These are phyloP conservation scores for Tridacna gigas DNA, from an alignment of 2,888 invertebrate species.

Conservation along the genomic window DNA sequence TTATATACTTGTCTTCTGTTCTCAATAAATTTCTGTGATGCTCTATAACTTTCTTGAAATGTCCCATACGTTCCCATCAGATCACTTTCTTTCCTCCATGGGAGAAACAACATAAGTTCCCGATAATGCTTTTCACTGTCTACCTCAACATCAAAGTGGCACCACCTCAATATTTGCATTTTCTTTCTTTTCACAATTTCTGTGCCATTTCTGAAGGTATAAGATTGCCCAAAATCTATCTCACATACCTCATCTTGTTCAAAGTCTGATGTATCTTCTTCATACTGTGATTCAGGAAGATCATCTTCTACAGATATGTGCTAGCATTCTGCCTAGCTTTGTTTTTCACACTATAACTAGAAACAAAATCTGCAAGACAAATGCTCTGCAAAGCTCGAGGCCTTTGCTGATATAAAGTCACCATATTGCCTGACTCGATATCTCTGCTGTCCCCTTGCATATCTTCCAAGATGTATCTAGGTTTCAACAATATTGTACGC, in stretches of 20 bases:
- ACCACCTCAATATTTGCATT: neutral
- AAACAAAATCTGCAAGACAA: constrained; percentile 1
- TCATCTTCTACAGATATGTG: neutral
- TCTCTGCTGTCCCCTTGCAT: neutral
- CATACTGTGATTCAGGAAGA: constrained; percentile 31
- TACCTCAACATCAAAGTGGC: neutral
- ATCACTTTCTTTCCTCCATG: constrained; percentile 2
- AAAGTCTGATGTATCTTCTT: no score
- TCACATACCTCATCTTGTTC: no score
- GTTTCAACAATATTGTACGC: neutral
- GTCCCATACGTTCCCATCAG: neutral
- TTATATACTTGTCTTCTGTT: neutral
- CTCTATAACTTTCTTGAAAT: neutral
- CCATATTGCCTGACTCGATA: constrained; percentile 4
- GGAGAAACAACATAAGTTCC: constrained; percentile 15
- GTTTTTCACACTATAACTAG: neutral
- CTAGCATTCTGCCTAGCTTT: neutral
- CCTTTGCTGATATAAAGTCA: neutral
- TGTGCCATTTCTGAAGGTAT: neutral
- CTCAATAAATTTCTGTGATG: neutral
- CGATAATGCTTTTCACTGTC: constrained; percentile 20
- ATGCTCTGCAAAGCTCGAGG: neutral
- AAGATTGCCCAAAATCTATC: no score
- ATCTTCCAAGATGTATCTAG: neutral
- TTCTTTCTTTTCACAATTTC: neutral